Conservation (phyloP, 1,140 invertebrate species). For the Hyles vespertilio region DNA sequence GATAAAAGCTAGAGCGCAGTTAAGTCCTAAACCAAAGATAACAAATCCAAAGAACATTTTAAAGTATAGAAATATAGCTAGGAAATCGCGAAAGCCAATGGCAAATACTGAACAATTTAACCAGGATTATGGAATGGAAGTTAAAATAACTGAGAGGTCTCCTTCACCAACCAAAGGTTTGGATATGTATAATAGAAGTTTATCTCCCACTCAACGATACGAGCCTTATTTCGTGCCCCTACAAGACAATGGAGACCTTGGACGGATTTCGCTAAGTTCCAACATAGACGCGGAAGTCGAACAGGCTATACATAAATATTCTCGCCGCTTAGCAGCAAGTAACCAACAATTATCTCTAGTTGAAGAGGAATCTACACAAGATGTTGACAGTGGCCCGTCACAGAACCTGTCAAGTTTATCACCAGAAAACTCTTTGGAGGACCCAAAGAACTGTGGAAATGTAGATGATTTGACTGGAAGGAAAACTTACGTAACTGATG, state of each 20-base stretch:
- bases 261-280: slow-evolving; percentile 42
- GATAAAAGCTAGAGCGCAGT: slow-evolving; percentile 71
- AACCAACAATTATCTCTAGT: slow-evolving; percentile 70
- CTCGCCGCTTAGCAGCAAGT: slow-evolving; percentile 36
- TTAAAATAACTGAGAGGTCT: slow-evolving; percentile 56
- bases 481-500: slow-evolving; percentile 25
- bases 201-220: slow-evolving; percentile 39
- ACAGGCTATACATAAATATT: slow-evolving; percentile 42
- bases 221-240: slow-evolving; percentile 57
- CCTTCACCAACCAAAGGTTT: slow-evolving; percentile 39
- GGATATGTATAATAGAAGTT: slow-evolving; percentile 33
- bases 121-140: slow-evolving; percentile 52
- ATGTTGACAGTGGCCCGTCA: slow-evolving; percentile 56
- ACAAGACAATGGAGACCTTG: slow-evolving; percentile 35
- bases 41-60: slow-evolving; percentile 43
- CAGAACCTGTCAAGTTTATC: slow-evolving; percentile 38
- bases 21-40: slow-evolving; percentile 44
- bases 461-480: slow-evolving; percentile 15
- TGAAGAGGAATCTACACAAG: slow-evolving; percentile 72
- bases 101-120: slow-evolving; percentile 31
- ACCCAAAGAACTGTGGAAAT: slow-evolving; percentile 20
- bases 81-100: slow-evolving; percentile 40
- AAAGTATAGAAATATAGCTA: slow-evolving; percentile 56
- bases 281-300: slow-evolving; percentile 36
- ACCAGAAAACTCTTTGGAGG: slow-evolving; percentile 36